These are phyloP conservation scores for Rhyacichthys aspro DNA, from an alignment of 2,797 vertebrate genomes.

Conservation along the genomic window DNA sequence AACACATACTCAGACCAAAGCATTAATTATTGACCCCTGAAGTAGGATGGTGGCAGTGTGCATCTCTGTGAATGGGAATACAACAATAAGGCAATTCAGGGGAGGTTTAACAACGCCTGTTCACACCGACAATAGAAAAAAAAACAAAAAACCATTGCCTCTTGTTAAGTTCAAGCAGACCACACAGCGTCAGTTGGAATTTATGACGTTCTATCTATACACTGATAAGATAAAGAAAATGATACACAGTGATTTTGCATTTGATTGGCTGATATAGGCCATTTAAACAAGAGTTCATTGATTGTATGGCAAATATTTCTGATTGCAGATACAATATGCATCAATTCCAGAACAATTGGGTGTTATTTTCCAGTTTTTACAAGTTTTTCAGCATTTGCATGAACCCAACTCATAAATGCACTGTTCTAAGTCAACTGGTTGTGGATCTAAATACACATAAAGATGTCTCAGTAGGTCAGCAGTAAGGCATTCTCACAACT, in stretches of 20 bases:
- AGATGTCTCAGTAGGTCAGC: too few species aligned
- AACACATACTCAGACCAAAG: slow-evolving; percentile 12
- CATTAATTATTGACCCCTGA: slow-evolving; percentile 47
- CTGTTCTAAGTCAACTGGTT: too few species aligned
- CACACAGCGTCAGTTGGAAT: slow-evolving; percentile 1
- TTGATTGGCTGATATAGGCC: too few species aligned
- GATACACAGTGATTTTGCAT: background rate
- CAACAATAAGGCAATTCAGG: slow-evolving; percentile 47
- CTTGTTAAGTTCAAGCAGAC: slow-evolving; percentile 7
- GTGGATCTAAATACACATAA: too few species aligned
- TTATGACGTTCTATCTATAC: background rate
- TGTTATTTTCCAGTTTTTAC: too few species aligned
- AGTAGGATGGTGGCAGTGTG: slow-evolving; percentile 19
- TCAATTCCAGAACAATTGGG: too few species aligned
- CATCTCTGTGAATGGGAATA: slow-evolving; percentile 26
- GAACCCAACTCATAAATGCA: too few species aligned
- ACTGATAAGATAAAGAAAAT: slow-evolving; percentile 11
- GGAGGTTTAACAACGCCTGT: slow-evolving; percentile 15
- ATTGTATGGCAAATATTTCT: too few species aligned
- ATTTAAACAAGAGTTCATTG: too few species aligned
- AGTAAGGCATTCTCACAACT: too few species aligned
- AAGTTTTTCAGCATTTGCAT: too few species aligned
- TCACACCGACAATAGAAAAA: slow-evolving; percentile 15
- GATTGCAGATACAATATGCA: too few species aligned
- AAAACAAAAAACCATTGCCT: background rate